Conservation (phyloP, 2,888 invertebrate genomes). For the Nipponacmea schrenckii region DNA sequence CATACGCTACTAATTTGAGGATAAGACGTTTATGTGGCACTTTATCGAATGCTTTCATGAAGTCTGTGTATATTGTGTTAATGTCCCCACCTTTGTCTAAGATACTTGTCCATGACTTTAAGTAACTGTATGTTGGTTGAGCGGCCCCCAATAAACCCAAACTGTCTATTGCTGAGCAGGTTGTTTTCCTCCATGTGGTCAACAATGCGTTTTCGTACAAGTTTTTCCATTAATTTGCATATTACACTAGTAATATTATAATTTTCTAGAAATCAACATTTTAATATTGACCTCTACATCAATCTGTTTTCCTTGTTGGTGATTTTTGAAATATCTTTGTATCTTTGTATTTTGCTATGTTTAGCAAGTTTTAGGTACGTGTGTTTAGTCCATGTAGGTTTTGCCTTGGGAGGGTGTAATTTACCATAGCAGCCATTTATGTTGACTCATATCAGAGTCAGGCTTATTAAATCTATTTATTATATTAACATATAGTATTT, state of each 20-base stretch:
- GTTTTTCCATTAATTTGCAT: conserved; percentile 20
- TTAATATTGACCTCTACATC: too few relatives aligned
- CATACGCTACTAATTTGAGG: conserved; percentile 12
- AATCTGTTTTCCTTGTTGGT: too few relatives aligned
- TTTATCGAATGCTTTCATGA: conserved; percentile 16
- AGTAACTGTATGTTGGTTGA: conserved; percentile 12
- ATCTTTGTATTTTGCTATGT: too few relatives aligned
- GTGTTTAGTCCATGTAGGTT: too few relatives aligned
- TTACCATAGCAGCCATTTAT: too few relatives aligned
- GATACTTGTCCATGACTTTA: conserved; percentile 6
- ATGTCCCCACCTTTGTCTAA: conserved; percentile 10
- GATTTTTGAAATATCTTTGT: too few relatives aligned
- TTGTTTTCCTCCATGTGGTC: conserved; percentile 8
- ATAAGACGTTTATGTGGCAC: conserved; percentile 15
- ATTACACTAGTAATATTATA: conserved; percentile 17
- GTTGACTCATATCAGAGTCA: too few relatives aligned
- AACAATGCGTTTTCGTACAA: conserved; percentile 9
- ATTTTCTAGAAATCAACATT: too few relatives aligned
- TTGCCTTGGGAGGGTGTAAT: too few relatives aligned
- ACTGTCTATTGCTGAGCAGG: conserved; percentile 6
- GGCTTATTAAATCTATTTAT: too few relatives aligned
- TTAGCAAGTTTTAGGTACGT: too few relatives aligned
- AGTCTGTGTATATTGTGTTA: conserved; percentile 10
- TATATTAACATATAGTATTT: too few relatives aligned
- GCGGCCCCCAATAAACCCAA: conserved; percentile 10